phyloP scores from a whole-genome alignment of 2,888 invertebrate genomes.

The Apodemia mormo region DNA sequence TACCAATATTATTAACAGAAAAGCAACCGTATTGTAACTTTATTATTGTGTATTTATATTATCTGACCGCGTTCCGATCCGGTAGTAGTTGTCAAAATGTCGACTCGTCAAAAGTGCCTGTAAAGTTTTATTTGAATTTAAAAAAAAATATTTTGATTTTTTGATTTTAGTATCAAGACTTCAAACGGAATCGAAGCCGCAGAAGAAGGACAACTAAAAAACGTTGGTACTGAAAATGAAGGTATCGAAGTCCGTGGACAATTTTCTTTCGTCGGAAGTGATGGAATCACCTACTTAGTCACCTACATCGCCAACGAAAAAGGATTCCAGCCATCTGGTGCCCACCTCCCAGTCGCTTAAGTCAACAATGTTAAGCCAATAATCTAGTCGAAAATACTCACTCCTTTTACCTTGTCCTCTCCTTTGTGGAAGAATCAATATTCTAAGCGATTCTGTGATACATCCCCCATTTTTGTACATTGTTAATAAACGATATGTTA shows the following conservation, averaged over 20 bases:
- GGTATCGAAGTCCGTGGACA: constrained; percentile 53
- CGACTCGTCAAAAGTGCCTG: no score
- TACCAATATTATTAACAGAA: no score
- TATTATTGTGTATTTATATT: no score
- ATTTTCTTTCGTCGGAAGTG: constrained; percentile 63
- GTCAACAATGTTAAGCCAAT: constrained; percentile 33
- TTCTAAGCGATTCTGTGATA: constrained; percentile 74
- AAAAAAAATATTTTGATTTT: no score
- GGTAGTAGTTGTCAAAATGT: no score
- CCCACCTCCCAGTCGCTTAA: constrained; percentile 57
- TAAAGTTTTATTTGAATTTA: no score
- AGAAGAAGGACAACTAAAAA: constrained; percentile 30
- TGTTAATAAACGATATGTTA: constrained; percentile 42
- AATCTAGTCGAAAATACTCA: constrained; percentile 69
- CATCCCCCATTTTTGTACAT: constrained; percentile 49
- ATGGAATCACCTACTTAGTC: constrained; percentile 71
- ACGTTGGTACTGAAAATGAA: constrained; percentile 57
- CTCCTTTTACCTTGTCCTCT: constrained; percentile 39
- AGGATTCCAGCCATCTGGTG: constrained; percentile 77
- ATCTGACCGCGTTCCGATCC: no score
- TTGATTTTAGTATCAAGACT: constrained; percentile 42
- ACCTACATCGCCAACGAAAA: constrained; percentile 75
- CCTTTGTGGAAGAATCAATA: constrained; percentile 48
- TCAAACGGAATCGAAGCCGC: constrained; percentile 53
- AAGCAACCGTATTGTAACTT: no score